A percentile compares a stretch with the other conserved stretches of the same genome.
Conservation (phyloP, 2,113 vertebrate genomes). For the Sebastes fasciatus region DNA sequence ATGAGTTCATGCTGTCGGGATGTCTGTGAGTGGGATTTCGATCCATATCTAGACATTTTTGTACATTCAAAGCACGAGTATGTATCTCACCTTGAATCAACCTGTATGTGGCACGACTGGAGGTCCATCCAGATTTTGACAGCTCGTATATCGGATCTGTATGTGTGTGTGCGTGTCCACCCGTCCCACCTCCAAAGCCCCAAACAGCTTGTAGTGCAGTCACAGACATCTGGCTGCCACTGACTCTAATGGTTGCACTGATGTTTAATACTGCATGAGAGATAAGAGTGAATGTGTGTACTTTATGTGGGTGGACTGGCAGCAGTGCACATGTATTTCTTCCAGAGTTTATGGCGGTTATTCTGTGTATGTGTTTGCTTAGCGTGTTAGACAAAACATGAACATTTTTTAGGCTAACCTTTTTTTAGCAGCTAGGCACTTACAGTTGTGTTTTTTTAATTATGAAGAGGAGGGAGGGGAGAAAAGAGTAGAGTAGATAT, state of each 20-base stretch:
- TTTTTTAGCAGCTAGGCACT: slow-evolving; percentile 36
- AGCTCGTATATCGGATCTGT: slow-evolving; percentile 30
- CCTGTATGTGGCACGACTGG: neutral
- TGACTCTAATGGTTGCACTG: slow-evolving; percentile 59
- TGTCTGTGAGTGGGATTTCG: neutral
- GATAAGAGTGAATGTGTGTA: slow-evolving; percentile 1
- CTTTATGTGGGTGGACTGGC: neutral
- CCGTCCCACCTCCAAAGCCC: slow-evolving; percentile 48
- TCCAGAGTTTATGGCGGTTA: slow-evolving; percentile 5
- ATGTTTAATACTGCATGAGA: slow-evolving; percentile 69
- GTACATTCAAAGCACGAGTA: slow-evolving; percentile 5
- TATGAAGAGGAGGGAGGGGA: neutral
- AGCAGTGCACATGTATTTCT: slow-evolving; percentile 8
- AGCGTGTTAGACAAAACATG: slow-evolving; percentile 18
- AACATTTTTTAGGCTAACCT: slow-evolving; percentile 36
- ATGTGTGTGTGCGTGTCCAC: slow-evolving; percentile 1
- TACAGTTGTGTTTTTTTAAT: slow-evolving; percentile 7
- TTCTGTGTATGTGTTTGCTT: slow-evolving; percentile 2
- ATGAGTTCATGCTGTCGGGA: neutral
- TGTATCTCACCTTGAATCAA: neutral
- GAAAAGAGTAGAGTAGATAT: neutral
- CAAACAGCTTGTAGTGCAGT: slow-evolving; percentile 67
- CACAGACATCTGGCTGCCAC: slow-evolving; percentile 70
- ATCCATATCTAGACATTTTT: neutral
- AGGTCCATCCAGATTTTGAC: slow-evolving; percentile 11